These are phyloP conservation scores for Phoxinus dragarum DNA, from an alignment of 2,797 vertebrate species.

Conservation along the genomic window DNA sequence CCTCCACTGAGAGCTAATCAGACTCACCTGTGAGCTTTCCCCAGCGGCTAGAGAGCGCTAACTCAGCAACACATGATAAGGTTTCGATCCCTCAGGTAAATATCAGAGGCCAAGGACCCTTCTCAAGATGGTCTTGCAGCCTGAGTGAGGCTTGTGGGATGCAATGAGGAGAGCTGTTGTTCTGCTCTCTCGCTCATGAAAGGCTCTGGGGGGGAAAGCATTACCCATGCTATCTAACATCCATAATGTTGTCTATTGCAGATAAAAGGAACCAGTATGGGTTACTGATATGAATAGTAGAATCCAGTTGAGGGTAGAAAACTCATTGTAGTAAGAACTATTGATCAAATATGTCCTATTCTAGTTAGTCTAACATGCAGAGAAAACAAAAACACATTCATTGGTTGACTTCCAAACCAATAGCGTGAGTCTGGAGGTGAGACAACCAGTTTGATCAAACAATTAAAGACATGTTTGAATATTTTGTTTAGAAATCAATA, in stretches of 20 bases:
- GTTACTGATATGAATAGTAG: neutral
- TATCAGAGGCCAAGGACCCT: constrained; percentile 64
- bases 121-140: constrained; percentile 62
- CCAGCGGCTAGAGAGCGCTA: constrained; percentile 68
- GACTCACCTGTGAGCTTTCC: constrained; percentile 77
- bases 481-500: neutral
- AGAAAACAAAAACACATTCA: neutral
- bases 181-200: constrained; percentile 42
- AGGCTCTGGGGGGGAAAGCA: constrained; percentile 36
- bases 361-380: neutral
- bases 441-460: neutral
- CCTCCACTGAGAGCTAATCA: constrained; percentile 78
- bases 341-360: neutral
- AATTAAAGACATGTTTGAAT: neutral
- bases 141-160: constrained; percentile 59
- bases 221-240: constrained; percentile 42
- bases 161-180: constrained; percentile 18
- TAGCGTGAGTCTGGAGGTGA: neutral
- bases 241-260: constrained; percentile 10
- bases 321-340: neutral
- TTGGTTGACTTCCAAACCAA: neutral
- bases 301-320: neutral
- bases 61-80: constrained; percentile 76
- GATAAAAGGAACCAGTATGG: neutral
- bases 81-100: constrained; percentile 66